These are phyloP conservation scores for Allophyes oxyacanthae DNA, from an alignment of 2,888 invertebrate genomes.

Conservation along the genomic window DNA sequence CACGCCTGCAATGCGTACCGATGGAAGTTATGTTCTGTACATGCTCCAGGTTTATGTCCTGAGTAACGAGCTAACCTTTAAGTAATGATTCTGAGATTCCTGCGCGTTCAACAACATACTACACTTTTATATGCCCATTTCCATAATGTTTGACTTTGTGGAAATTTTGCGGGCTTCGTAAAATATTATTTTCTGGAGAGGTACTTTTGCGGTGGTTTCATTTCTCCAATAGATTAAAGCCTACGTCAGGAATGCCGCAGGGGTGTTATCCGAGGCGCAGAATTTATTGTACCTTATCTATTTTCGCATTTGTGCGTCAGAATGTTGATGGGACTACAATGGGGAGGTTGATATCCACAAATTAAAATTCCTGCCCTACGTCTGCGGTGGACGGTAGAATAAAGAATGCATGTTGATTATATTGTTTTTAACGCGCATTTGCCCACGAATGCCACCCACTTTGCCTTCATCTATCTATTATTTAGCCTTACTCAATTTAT, in stretches of 20 bases:
- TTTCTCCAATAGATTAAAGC: slow-evolving; percentile 13
- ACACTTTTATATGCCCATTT: slow-evolving; percentile 26
- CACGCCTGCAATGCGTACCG: slow-evolving; percentile 51
- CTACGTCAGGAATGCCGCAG: slow-evolving; percentile 21
- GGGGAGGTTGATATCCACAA: slow-evolving; percentile 51
- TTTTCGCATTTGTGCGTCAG: slow-evolving; percentile 40
- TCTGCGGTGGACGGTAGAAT: slow-evolving; percentile 37
- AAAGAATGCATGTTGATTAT: slow-evolving; percentile 56
- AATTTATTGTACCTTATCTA: slow-evolving; percentile 28
- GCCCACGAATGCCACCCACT: slow-evolving; percentile 45
- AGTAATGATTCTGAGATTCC: slow-evolving; percentile 23
- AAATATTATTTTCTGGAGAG: slow-evolving; percentile 5
- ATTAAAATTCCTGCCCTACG: slow-evolving; percentile 60
- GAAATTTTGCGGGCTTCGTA: slow-evolving; percentile 1
- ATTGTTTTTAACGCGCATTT: slow-evolving; percentile 53
- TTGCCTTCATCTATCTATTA: slow-evolving; percentile 40
- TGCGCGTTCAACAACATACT: slow-evolving; percentile 14
- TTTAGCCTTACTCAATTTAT: slow-evolving; percentile 29
- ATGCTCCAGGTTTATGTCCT: slow-evolving; percentile 28
- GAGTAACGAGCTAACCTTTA: slow-evolving; percentile 22
- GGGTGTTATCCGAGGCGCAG: slow-evolving; percentile 30
- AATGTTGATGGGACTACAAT: slow-evolving; percentile 53
- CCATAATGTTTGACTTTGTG: slow-evolving; percentile 9
- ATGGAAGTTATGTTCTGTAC: slow-evolving; percentile 20
- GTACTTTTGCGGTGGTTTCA: slow-evolving; percentile 6